Conservation (phyloP, 2,888 invertebrate species). For the Calameuta filiformis region DNA sequence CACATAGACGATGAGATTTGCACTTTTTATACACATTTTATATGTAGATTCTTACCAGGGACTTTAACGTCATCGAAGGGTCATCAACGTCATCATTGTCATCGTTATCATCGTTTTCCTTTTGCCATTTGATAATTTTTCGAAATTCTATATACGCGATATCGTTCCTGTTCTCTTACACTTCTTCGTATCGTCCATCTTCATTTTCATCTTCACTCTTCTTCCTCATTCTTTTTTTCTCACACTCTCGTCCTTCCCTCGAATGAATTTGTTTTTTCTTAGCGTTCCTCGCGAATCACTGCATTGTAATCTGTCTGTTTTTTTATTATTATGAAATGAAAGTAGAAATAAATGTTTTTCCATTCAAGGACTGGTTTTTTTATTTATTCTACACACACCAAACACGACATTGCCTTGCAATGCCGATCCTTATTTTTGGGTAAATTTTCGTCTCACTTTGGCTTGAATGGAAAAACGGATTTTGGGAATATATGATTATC, state of each 20-base stretch:
- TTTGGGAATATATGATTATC: slow-evolving; percentile 8
- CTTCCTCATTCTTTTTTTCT: not conserved
- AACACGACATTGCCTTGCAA: slow-evolving; percentile 40
- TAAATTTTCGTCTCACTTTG: slow-evolving; percentile 60
- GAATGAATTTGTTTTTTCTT: slow-evolving; percentile 18
- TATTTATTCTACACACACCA: slow-evolving; percentile 55
- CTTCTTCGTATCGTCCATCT: slow-evolving; percentile 4
- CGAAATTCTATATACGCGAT: not conserved
- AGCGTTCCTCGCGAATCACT: slow-evolving; percentile 13
- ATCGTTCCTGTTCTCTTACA: not conserved
- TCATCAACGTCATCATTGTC: not conserved
- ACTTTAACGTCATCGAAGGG: not conserved
- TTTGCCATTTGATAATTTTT: not conserved
- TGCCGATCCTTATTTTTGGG: slow-evolving; percentile 45
- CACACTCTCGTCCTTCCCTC: not conserved
- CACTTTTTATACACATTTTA: not conserved
- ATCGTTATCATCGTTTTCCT: not conserved
- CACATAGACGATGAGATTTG: not conserved
- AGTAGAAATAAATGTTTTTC: slow-evolving; percentile 65
- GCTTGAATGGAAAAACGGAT: slow-evolving; percentile 64
- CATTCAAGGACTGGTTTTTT: slow-evolving; percentile 63
- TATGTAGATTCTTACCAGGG: not conserved
- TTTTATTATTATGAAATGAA: slow-evolving; percentile 43
- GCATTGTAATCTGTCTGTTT: slow-evolving; percentile 34
- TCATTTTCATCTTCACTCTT: slow-evolving; percentile 12